These are phyloP conservation scores for Petrocephalus microphthalmus DNA, from an alignment of 2,113 vertebrate species.

Conservation along the genomic window DNA sequence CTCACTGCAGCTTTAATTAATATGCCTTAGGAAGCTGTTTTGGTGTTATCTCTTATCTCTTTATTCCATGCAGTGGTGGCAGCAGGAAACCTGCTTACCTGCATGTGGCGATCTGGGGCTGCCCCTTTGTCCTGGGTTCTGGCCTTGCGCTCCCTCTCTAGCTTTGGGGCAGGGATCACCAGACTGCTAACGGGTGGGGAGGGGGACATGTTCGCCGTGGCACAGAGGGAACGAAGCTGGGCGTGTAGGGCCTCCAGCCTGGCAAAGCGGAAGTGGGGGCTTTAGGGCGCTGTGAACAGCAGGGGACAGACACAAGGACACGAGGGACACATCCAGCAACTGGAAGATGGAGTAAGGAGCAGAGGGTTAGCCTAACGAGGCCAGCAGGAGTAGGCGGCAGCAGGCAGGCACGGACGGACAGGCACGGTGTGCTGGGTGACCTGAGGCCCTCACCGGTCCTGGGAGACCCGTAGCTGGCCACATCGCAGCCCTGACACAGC, in stretches of 20 bases:
- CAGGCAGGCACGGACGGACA: neutral
- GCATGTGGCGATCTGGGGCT: neutral
- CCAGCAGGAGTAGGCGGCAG: neutral
- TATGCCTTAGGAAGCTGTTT: neutral
- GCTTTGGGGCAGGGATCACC: neutral
- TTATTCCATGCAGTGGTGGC: neutral
- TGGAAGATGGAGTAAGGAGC: neutral
- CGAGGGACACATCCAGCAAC: neutral
- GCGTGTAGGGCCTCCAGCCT: constrained; percentile 39
- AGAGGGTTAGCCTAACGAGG: neutral
- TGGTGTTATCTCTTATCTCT: neutral
- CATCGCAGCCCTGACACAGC: constrained; percentile 26
- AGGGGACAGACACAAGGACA: neutral
- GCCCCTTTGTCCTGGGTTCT: neutral
- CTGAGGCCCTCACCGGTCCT: constrained; percentile 31
- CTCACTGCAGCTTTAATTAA: neutral
- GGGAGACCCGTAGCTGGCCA: constrained; percentile 32
- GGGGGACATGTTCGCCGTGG: constrained; percentile 12
- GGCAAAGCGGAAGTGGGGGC: neutral
- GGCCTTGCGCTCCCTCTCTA: neutral
- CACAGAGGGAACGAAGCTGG: constrained; percentile 33
- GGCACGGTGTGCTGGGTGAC: neutral
- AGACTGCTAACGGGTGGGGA: neutral
- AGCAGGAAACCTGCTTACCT: neutral
- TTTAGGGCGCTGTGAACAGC: neutral